A percentile compares a stretch with the other conserved stretches of the same genome.
Evolutionary conservation across 2,113 vertebrate genomes (phyloP).

Genomic region (Lophotis ruficrista): DNA sequence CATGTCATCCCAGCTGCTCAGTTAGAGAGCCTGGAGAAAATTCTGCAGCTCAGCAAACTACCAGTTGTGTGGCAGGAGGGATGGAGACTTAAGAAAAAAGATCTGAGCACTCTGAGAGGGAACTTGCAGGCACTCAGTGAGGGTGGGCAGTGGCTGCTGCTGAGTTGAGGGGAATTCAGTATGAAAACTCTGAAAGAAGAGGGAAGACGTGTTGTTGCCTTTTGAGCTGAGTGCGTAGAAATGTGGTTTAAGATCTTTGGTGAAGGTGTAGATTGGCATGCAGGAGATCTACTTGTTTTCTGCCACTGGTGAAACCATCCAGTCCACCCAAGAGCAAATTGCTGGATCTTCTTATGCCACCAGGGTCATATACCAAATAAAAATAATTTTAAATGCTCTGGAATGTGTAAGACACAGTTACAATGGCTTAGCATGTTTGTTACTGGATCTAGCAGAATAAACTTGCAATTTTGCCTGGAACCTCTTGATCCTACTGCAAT

Average conservation of each 20-base stretch:
- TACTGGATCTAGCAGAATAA: not conserved
- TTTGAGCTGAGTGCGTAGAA: not conserved
- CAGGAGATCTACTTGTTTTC: not conserved
- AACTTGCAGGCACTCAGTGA: not conserved
- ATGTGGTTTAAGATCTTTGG: not conserved
- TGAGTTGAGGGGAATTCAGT: accelerated
- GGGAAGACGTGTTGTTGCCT: not conserved
- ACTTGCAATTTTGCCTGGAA: not conserved
- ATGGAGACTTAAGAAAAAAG: not conserved
- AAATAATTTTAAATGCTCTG: not conserved
- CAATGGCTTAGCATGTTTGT: not conserved
- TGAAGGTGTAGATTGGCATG: not conserved
- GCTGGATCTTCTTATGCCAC: not conserved
- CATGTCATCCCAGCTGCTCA: not conserved
- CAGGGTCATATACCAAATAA: not conserved
- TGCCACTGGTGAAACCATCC: not conserved
- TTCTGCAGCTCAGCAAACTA: not conserved
- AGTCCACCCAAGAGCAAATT: not conserved
- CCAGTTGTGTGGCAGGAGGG: not conserved
- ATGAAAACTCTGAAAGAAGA: not conserved
- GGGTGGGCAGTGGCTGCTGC: not conserved
- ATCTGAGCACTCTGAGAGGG: not conserved
- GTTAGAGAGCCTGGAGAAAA: not conserved
- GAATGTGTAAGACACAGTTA: not conserved
- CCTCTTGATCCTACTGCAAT: not conserved